Conservation (phyloP, 1,140 invertebrate genomes). For the Drosophila busckii region DNA sequence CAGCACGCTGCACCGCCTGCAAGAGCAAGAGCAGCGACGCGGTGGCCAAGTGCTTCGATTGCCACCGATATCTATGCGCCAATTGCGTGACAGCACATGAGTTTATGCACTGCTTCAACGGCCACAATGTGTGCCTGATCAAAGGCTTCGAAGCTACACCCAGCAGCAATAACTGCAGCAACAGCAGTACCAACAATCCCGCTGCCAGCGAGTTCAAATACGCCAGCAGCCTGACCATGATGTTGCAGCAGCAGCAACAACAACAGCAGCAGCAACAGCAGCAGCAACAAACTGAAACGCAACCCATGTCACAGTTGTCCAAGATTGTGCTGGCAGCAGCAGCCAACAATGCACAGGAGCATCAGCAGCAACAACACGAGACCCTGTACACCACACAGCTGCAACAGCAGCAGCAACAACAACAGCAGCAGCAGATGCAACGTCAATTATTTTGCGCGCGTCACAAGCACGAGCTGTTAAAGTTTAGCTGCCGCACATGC, state of each 20-base stretch:
- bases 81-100: slow-evolving; percentile 99
- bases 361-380: slow-evolving; percentile 47
- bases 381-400: slow-evolving; percentile 24
- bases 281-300: slow-evolving; percentile 18
- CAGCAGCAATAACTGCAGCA: slow-evolving; percentile 3
- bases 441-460: slow-evolving; percentile 77
- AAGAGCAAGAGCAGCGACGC: slow-evolving; percentile 92
- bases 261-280: slow-evolving; percentile 51
- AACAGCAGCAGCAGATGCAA: slow-evolving; percentile 42
- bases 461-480: slow-evolving; percentile 92
- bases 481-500: slow-evolving; percentile 95
- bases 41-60: slow-evolving; percentile 95
- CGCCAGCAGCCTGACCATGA: slow-evolving; percentile 72
- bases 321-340: slow-evolving; percentile 66
- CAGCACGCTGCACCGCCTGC: slow-evolving; percentile 89
- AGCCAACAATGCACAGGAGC: slow-evolving; percentile 35
- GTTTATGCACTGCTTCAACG: slow-evolving; percentile 99
- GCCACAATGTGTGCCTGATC: slow-evolving; percentile 88
- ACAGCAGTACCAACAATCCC: slow-evolving; percentile 47
- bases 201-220: slow-evolving; percentile 63
- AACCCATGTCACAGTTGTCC: slow-evolving; percentile 64
- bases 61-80: slow-evolving; percentile 95
- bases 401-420: slow-evolving; percentile 36
- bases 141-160: slow-evolving; percentile 55
- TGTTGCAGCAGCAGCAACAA: slow-evolving; percentile 60